Evolutionary conservation across 1,140 invertebrate species (phyloP).

Genomic region (Drosophila miranda): DNA sequence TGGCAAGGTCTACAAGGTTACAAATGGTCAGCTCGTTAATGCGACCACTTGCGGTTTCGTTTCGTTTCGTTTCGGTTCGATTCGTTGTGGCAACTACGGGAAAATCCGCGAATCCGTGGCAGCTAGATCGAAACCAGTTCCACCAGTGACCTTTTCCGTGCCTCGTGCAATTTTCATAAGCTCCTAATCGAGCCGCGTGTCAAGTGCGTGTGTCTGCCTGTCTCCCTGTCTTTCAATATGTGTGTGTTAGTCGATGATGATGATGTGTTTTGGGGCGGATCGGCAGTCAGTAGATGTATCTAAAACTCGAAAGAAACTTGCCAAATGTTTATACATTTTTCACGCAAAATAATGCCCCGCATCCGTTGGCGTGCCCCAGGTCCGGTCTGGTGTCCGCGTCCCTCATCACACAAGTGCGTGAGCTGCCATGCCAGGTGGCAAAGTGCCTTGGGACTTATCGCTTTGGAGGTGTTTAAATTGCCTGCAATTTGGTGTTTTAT

Average conservation of each 20-base stretch:
- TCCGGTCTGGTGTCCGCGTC: neutral
- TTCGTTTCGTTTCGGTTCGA: constrained; percentile 6
- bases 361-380: constrained; percentile 26
- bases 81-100: constrained; percentile 9
- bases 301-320: constrained; percentile 19
- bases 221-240: too few relatives aligned
- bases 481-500: constrained; percentile 18
- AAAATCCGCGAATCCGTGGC: constrained; percentile 35
- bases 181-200: constrained; percentile 51
- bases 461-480: constrained; percentile 38
- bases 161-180: constrained; percentile 63
- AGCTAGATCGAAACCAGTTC: constrained; percentile 57
- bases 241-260: constrained; percentile 5
- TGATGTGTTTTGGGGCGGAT: constrained; percentile 18
- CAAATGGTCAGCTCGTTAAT: constrained; percentile 50
- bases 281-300: constrained; percentile 11
- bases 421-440: constrained; percentile 17
- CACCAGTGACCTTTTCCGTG: constrained; percentile 70
- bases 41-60: constrained; percentile 51
- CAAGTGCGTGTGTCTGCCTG: constrained; percentile 58
- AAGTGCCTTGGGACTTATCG: constrained; percentile 18
- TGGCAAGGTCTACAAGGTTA: constrained; percentile 79
- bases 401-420: constrained; percentile 26
- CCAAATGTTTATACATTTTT: constrained; percentile 48
- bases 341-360: constrained; percentile 44